Conservation (phyloP, 2,888 invertebrate species). For the Drosophila rellima region DNA sequence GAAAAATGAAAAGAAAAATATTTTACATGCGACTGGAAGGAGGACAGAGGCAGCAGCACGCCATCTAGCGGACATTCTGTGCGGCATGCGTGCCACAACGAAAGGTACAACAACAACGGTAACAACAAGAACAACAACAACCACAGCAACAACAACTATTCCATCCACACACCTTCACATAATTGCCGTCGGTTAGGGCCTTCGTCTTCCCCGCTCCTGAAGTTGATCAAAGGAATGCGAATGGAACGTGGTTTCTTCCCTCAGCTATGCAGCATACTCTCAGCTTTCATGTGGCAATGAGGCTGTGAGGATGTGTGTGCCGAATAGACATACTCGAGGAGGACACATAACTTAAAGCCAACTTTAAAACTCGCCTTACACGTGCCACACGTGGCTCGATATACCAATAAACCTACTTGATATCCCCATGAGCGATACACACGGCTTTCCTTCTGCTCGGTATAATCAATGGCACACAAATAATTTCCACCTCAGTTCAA, state of each 20-base stretch:
- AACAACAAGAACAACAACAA: conserved; percentile 6
- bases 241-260: conserved; percentile 36
- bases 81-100: conserved; percentile 36
- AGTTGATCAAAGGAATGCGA: conserved; percentile 70
- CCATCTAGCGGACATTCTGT: conserved; percentile 45
- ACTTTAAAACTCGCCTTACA: conserved; percentile 48
- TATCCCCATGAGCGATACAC: conserved; percentile 10
- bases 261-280: conserved; percentile 46
- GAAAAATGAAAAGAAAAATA: conserved; percentile 37
- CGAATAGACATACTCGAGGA: conserved; percentile 17
- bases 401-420: background rate
- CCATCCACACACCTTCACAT: conserved; percentile 21
- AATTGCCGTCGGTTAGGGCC: conserved; percentile 40
- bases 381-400: conserved; percentile 27
- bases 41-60: conserved; percentile 23
- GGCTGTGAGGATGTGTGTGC: background rate
- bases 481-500: conserved; percentile 46
- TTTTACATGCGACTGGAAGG: conserved; percentile 51
- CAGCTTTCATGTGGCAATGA: conserved; percentile 33
- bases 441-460: conserved; percentile 10
- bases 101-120: conserved; percentile 9
- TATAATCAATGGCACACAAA: conserved; percentile 54
- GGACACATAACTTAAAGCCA: conserved; percentile 29
- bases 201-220: conserved; percentile 1
- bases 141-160: conserved; percentile 3